Evolutionary conservation across 2,113 vertebrate genomes (phyloP).

Genomic region (Halcyon senegalensis): DNA sequence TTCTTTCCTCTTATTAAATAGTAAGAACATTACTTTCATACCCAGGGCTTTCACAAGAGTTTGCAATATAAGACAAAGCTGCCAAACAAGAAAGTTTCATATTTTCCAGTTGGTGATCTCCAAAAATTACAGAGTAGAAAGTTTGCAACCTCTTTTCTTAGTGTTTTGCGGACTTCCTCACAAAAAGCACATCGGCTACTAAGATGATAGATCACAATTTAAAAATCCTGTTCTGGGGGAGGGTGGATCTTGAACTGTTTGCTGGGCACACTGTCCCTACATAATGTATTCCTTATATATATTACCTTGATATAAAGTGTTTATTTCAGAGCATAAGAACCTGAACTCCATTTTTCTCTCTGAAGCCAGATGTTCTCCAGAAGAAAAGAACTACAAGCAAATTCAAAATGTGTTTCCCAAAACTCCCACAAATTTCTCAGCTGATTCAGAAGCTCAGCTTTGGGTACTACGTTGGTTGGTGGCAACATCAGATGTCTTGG

Average conservation of each 20-base stretch:
- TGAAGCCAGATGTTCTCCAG: background rate
- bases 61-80: background rate
- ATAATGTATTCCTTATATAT: background rate
- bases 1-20: background rate
- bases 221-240: background rate
- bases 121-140: background rate
- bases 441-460: background rate
- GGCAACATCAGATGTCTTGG: background rate
- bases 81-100: background rate
- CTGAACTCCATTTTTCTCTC: background rate
- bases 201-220: background rate
- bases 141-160: background rate
- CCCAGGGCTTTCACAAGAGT: background rate
- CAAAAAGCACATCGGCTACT: background rate
- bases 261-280: background rate
- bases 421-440: background rate
- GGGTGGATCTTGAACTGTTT: background rate
- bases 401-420: background rate
- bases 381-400: background rate
- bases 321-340: background rate
- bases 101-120: background rate
- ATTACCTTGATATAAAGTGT: background rate
- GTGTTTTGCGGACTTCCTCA: background rate
- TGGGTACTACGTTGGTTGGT: rapidly evolving
- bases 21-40: background rate